Conservation (phyloP, 2,888 invertebrate genomes). For the Opisthograptis luteolata region DNA sequence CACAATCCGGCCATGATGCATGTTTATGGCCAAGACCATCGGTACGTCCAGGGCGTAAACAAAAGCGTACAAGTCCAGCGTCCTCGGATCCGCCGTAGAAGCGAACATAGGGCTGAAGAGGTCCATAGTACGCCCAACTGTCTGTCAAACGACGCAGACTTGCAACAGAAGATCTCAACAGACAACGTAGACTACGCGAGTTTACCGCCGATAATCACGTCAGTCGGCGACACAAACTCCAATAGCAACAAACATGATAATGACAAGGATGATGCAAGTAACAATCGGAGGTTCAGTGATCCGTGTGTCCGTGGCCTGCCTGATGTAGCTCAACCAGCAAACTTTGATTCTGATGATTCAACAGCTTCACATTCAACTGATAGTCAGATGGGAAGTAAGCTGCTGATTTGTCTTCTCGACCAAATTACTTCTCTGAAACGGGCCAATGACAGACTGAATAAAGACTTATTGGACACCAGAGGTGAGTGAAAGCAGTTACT, state of each 20-base stretch:
- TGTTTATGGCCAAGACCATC: constrained; percentile 63
- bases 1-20: constrained; percentile 66
- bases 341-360: constrained; percentile 82
- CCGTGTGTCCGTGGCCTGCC: constrained; percentile 85
- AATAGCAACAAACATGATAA: constrained; percentile 74
- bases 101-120: constrained; percentile 63
- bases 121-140: constrained; percentile 56
- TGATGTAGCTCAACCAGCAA: constrained; percentile 68
- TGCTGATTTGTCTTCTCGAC: constrained; percentile 87
- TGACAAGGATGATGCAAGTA: constrained; percentile 82
- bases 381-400: constrained; percentile 82
- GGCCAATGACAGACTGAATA: constrained; percentile 89
- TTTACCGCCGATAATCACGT: constrained; percentile 88
- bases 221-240: constrained; percentile 76
- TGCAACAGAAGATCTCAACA: constrained; percentile 70
- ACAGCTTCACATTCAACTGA: constrained; percentile 81
- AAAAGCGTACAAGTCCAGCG: constrained; percentile 69
- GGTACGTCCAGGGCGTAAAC: constrained; percentile 63
- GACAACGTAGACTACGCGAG: constrained; percentile 86
- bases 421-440: constrained; percentile 89
- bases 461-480: constrained; percentile 90
- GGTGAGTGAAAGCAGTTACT: constrained; percentile 64
- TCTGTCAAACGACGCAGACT: constrained; percentile 48
- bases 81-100: constrained; percentile 60
- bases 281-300: constrained; percentile 86